Conservation (phyloP, 2,797 vertebrate species). For the Telmatherina bonti region DNA sequence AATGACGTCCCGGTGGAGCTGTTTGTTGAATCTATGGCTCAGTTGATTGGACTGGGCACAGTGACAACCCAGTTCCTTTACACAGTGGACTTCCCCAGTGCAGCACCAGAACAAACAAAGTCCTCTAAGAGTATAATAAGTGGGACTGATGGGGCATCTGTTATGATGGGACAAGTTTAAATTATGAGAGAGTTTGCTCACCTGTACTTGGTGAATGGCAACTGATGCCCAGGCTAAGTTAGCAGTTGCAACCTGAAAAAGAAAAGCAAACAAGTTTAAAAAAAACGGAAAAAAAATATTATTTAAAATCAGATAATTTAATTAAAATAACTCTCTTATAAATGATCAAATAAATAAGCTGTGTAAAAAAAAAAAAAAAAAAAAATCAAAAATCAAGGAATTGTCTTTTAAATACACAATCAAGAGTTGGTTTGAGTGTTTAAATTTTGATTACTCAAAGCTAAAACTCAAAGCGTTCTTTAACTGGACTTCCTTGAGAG, state of each 20-base stretch:
- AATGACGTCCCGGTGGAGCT: constrained; percentile 78
- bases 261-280: constrained; percentile 12
- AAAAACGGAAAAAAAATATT: not conserved
- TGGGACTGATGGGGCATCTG: constrained; percentile 20
- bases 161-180: constrained; percentile 6
- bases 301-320: not conserved
- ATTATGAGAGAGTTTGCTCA: constrained; percentile 70
- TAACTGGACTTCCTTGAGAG: not conserved
- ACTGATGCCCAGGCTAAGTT: constrained; percentile 97
- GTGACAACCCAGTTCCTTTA: constrained; percentile 72
- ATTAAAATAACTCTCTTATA: not conserved
- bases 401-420: not conserved
- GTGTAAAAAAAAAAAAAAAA: not conserved
- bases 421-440: not conserved
- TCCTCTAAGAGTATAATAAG: constrained; percentile 59
- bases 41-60: constrained; percentile 78
- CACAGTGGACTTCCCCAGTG: constrained; percentile 77
- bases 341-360: not conserved
- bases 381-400: not conserved
- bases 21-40: constrained; percentile 73
- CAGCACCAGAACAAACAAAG: constrained; percentile 81
- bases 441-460: constrained; percentile 3
- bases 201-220: constrained; percentile 99
- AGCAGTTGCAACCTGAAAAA: constrained; percentile 92
- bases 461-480: accelerated